Base-by-base conservation (phyloP, 2,113 vertebrate species). In the Eleginops maclovinus region DNA sequence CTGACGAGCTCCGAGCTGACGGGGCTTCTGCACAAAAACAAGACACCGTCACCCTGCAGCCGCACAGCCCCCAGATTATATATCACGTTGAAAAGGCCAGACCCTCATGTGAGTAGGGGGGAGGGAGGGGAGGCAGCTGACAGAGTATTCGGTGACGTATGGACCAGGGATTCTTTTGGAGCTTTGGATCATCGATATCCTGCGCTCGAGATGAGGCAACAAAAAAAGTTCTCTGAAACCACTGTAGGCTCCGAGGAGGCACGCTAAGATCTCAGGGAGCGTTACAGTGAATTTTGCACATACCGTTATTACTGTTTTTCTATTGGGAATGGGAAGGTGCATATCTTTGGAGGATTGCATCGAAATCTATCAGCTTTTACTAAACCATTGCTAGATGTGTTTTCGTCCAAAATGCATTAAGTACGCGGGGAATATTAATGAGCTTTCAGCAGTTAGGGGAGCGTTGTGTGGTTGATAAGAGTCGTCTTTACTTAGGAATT, bases 1-100 rank as follows among this genome's bases (percentile, higher is more conserved):
- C 81, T 99, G 97, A 99, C 93, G 81, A 54, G 36, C 43, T 17
- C 10, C 14, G 15, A 67, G 41, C 26, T 17, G 64, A 5, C 21
- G 67, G 22, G 41, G 14, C 63, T 49, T 58, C 62, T 72, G 46
- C 59, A 53, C 59, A 60, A 81, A n/a, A 36, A 77, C 79, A 4
- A 54, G 67, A 78, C 69, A 28, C 58, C 44, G 58, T 66, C 72
- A 24, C 12, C 28, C 44, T 17, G 44, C 75, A 28, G 12, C 21
- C 13, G 41, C 41, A 13, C 47, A 0, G 6, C 72, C 76, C 77
- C 41, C 76, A 79, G 88, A 85, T 86, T 65, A 62, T 40, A 40
- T 81, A 77, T 63, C 83, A 76, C 15, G 2, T 56, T 50, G 54
- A 56, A 79, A 58, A 19, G 47, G 72, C 72, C 0, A 19, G 40